Conservation (phyloP, 2,888 invertebrate species). For the Hemithea aestivaria region DNA sequence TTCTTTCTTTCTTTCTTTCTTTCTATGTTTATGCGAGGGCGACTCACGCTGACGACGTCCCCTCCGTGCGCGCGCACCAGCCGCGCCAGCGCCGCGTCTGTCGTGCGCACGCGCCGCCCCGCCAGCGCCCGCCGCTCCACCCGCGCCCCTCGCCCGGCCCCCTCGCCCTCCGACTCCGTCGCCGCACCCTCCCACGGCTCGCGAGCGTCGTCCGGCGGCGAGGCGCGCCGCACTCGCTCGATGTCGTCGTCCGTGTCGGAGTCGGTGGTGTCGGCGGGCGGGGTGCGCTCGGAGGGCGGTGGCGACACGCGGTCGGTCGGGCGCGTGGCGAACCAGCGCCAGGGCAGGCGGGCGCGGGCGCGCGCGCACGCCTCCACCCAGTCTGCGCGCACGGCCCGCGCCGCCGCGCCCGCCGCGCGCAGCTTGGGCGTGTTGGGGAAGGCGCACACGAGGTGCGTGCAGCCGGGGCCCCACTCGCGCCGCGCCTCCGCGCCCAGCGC, state of each 20-base stretch:
- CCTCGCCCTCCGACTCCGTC: slow-evolving; percentile 22
- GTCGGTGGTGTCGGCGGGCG: slow-evolving; percentile 50
- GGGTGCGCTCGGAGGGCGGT: slow-evolving; percentile 43
- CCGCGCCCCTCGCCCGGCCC: too few relatives aligned
- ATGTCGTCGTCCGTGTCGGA: slow-evolving; percentile 82
- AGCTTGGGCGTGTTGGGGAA: slow-evolving; percentile 94
- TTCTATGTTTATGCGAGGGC: too few relatives aligned
- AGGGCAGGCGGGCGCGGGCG: slow-evolving; percentile 80
- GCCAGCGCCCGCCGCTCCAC: slow-evolving; percentile 7
- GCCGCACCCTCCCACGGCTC: slow-evolving; percentile 13
- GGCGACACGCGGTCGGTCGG: slow-evolving; percentile 37
- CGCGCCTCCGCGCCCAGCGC: slow-evolving; percentile 89
- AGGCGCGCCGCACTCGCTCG: slow-evolving; percentile 52
- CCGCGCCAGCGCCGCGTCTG: slow-evolving; percentile 53
- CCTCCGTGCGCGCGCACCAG: slow-evolving; percentile 83
- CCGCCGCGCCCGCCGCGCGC: slow-evolving; percentile 80
- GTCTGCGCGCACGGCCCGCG: slow-evolving; percentile 82
- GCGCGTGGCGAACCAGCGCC: slow-evolving; percentile 82
- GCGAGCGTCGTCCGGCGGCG: slow-evolving; percentile 3
- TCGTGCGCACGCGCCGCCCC: slow-evolving; percentile 14
- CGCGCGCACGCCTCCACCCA: slow-evolving; percentile 85
- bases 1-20: too few relatives aligned
- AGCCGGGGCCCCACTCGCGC: slow-evolving; percentile 85
- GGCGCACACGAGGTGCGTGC: slow-evolving; percentile 90
- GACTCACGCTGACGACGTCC: too few relatives aligned